phyloP scores from a whole-genome alignment of 2,888 invertebrate species.

The Xanthia togata region DNA sequence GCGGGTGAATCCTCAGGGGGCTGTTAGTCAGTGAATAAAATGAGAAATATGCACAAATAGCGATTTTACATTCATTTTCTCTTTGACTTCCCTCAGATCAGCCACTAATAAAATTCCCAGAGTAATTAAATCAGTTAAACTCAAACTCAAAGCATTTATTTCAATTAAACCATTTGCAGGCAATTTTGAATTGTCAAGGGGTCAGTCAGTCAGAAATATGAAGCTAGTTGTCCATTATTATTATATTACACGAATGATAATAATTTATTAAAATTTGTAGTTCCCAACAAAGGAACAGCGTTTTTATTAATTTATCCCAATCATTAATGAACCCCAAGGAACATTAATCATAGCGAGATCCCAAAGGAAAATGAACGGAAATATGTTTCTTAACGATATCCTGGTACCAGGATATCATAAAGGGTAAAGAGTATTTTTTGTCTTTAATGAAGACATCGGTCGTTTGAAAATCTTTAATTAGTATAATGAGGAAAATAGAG shows the following conservation, averaged over 20 bases:
- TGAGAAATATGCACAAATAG: background rate
- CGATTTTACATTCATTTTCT: background rate
- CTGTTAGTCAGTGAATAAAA: background rate
- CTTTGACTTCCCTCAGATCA: background rate
- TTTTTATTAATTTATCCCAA: slow-evolving; percentile 44
- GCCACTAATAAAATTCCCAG: background rate
- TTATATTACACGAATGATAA: background rate
- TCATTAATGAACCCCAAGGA: slow-evolving; percentile 45
- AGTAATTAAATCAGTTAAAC: slow-evolving; percentile 9
- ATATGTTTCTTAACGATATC: slow-evolving; percentile 65
- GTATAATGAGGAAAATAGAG: slow-evolving; percentile 34
- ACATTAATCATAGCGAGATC: slow-evolving; percentile 35
- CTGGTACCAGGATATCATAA: slow-evolving; percentile 56
- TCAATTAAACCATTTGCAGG: too few species aligned
- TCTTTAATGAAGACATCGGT: slow-evolving; percentile 47
- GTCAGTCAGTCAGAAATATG: too few species aligned
- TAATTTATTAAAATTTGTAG: slow-evolving; percentile 17
- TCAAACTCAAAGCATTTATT: too few species aligned
- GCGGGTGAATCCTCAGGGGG: too few species aligned
- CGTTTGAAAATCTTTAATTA: slow-evolving; percentile 55
- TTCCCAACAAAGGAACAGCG: slow-evolving; percentile 10
- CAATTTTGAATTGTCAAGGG: too few species aligned
- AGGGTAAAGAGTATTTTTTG: slow-evolving; percentile 44
- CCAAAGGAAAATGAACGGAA: slow-evolving; percentile 66
- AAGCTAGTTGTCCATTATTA: too few species aligned